Evolutionary conservation across 2,888 invertebrate genomes (phyloP), one percentile per base, ranked within the genome.

Genomic region (Actias luna): DNA sequence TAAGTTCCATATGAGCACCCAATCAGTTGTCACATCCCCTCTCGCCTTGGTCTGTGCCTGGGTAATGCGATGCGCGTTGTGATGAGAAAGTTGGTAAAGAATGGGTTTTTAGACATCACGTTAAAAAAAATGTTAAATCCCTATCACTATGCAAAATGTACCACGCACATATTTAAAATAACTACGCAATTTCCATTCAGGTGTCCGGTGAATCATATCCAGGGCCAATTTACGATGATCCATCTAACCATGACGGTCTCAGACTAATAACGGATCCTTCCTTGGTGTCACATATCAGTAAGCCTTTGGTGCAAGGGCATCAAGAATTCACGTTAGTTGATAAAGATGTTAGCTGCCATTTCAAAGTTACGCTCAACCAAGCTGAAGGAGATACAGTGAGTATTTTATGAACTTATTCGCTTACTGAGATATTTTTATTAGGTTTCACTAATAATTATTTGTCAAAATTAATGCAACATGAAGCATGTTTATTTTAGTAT

Each of bases 251-350:
- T 68, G 93, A 94, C 66, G 69, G 71, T 36, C 81, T 94, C 5
- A 67, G 60, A 0, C 75, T 94, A 18, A 86, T 86, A 67, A 78
- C 74, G 0, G 93, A 94, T 69, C 82, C 87, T 0, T 86, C 88
- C 0, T 69, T 93, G 2, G 74, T 82, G 0, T 79, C 85, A 0
- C 87, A 88, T 66, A 64, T 77, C 39, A 88, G 83, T 64, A 83
- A 81, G 14, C 69, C 77, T 2, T 67, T 92, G 42, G 78, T 72
- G 5, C 68, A 78, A 12, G 92, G 91, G 0, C 75, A 74, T 62
- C 88, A 92, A 63, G 86, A 86, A 70, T 87, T 92, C 69, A 80
- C 80, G 0, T 74, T 93, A 5, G 67, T 69, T 0, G 85, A 90
- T 46, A 84, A 78, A n/a, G 88, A 89, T 12, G 87, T 89, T 5